Percentiles rank a stretch among this genome's conserved stretches.
These are phyloP conservation scores for Athetis lepigone DNA, from an alignment of 2,888 invertebrate genomes.

Conservation along the genomic window DNA sequence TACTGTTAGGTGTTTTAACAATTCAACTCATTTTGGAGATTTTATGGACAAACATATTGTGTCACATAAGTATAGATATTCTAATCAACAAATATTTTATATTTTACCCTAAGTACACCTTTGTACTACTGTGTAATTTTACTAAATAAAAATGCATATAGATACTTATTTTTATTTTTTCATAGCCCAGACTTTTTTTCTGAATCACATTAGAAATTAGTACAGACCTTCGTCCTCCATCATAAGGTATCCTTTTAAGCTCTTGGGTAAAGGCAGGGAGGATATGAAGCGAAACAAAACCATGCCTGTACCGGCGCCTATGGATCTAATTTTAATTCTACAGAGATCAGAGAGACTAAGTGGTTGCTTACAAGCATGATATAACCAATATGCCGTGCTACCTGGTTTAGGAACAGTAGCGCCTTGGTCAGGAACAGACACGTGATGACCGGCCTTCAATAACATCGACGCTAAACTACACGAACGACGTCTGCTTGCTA, in stretches of 20 bases:
- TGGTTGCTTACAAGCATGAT: conserved; percentile 84
- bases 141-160: conserved; percentile 61
- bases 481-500: conserved; percentile 84
- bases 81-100: conserved; percentile 69
- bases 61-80: conserved; percentile 56
- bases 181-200: conserved; percentile 26
- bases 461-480: conserved; percentile 78
- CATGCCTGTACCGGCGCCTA: conserved; percentile 65
- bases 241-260: conserved; percentile 90
- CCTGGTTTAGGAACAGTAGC: conserved; percentile 65
- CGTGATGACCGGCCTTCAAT: conserved; percentile 82
- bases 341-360: conserved; percentile 89
- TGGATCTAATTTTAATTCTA: conserved; percentile 88
- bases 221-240: conserved; percentile 85
- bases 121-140: conserved; percentile 74
- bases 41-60: conserved; percentile 46
- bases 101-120: conserved; percentile 77
- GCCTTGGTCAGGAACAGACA: conserved; percentile 45
- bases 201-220: conserved; percentile 33
- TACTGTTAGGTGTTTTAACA: conserved; percentile 20
- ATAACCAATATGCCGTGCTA: conserved; percentile 81
- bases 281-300: conserved; percentile 80
- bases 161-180: conserved; percentile 38
- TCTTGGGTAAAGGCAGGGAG: conserved; percentile 89
- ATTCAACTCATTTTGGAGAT: conserved; percentile 47